Percentiles rank a stretch among this genome's conserved stretches.
phyloP scores from a whole-genome alignment of 2,888 invertebrate species.

The Autographa gamma region DNA sequence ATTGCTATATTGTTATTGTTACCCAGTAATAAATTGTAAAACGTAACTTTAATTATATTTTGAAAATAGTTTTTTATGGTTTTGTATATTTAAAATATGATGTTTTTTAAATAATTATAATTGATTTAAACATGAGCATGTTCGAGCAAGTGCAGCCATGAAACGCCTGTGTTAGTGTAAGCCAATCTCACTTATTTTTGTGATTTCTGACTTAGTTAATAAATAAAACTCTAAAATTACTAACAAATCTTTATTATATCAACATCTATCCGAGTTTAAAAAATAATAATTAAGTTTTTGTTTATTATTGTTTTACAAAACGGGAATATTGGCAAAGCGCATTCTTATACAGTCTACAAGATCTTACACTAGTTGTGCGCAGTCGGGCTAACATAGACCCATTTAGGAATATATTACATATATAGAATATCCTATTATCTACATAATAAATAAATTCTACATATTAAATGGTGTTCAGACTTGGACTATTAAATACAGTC shows the following conservation, averaged over 20 bases:
- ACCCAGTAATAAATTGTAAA: no score
- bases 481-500: no score
- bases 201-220: conserved; percentile 10
- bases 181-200: background rate
- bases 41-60: no score
- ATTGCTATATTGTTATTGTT: no score
- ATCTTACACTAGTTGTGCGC: conserved; percentile 26
- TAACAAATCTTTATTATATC: conserved; percentile 66
- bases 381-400: conserved; percentile 2
- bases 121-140: no score
- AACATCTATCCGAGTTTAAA: conserved; percentile 58
- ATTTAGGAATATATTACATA: background rate
- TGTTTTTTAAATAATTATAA: no score
- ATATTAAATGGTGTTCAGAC: no score
- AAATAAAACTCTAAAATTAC: conserved; percentile 43
- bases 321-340: conserved; percentile 51
- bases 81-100: no score
- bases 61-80: no score
- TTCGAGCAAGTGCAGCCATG: no score
- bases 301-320: conserved; percentile 48
- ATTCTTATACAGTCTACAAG: conserved; percentile 32
- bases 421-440: background rate
- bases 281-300: conserved; percentile 48
- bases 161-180: background rate
- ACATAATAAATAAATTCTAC: background rate